A percentile compares a stretch with the other conserved stretches of the same genome.
Evolutionary conservation across 2,888 invertebrate genomes (phyloP).

Genomic region (Sipunculus nudus): DNA sequence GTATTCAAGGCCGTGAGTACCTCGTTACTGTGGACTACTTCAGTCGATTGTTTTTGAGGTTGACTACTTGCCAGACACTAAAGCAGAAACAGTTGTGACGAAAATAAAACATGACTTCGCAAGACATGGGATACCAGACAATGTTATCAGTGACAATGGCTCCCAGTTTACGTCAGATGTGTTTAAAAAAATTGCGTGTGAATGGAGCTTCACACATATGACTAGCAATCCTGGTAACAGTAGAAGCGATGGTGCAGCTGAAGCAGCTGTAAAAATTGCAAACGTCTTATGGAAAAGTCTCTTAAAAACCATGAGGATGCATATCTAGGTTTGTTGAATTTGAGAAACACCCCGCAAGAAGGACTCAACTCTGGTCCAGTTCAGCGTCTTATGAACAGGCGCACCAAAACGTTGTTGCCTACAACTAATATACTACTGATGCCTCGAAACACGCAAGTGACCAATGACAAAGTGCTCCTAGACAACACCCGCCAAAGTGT

Average conservation of each 20-base stretch:
- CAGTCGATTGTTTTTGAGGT: slow-evolving; percentile 32
- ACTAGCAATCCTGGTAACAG: slow-evolving; percentile 31
- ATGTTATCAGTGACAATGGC: slow-evolving; percentile 33
- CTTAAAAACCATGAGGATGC: not conserved
- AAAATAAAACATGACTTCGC: slow-evolving; percentile 21
- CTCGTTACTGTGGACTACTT: slow-evolving; percentile 35
- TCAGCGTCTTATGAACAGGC: not conserved
- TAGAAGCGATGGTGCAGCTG: slow-evolving; percentile 38
- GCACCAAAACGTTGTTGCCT: not conserved
- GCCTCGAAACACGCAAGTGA: no score
- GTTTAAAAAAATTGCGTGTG: slow-evolving; percentile 26
- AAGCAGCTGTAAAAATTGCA: slow-evolving; percentile 34
- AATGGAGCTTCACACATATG: slow-evolving; percentile 33
- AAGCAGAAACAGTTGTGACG: slow-evolving; percentile 20
- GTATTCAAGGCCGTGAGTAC: slow-evolving; percentile 25
- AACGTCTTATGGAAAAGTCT: slow-evolving; percentile 32
- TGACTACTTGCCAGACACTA: slow-evolving; percentile 26
- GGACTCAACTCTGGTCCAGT: not conserved
- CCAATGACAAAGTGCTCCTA: no score
- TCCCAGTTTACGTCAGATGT: slow-evolving; percentile 20
- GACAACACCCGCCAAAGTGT: no score
- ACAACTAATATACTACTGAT: not conserved
- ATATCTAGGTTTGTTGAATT: slow-evolving; percentile 12
- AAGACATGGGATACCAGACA: slow-evolving; percentile 23
- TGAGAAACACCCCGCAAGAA: not conserved